These are phyloP conservation scores for Athalia rosae DNA, from an alignment of 2,888 invertebrate genomes.

Conservation along the genomic window DNA sequence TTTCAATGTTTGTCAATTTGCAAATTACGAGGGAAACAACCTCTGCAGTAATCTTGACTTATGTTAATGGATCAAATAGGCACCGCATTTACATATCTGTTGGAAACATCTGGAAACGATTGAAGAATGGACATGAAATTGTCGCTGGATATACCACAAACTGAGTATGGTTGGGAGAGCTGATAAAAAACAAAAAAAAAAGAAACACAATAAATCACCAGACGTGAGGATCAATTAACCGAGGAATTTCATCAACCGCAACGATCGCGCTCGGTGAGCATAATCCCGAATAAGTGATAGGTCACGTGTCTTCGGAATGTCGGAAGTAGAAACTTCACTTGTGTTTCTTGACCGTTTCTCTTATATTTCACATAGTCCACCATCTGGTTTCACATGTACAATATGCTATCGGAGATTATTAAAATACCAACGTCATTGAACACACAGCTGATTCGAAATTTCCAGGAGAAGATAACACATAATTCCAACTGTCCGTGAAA, in stretches of 20 bases:
- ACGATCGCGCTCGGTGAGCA: background rate
- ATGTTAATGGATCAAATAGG: too few species aligned
- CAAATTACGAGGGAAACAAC: background rate
- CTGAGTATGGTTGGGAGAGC: background rate
- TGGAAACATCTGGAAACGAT: too few species aligned
- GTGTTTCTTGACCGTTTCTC: conserved; percentile 35
- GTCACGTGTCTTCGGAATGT: conserved; percentile 27
- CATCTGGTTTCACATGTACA: conserved; percentile 2
- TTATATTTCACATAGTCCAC: conserved; percentile 42
- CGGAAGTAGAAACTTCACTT: conserved; percentile 35
- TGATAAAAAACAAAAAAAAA: too few species aligned
- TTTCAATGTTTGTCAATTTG: background rate
- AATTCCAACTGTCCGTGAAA: background rate
- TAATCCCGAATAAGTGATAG: conserved; percentile 36
- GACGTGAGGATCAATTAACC: conserved; percentile 2
- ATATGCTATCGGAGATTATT: background rate
- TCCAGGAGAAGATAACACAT: background rate
- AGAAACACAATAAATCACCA: background rate
- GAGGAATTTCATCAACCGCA: conserved; percentile 6
- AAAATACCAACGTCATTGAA: conserved; percentile 23
- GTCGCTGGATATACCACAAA: background rate
- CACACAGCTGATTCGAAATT: conserved; percentile 11
- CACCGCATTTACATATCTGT: too few species aligned
- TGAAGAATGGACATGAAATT: background rate
- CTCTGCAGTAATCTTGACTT: too few species aligned